Evolutionary conservation across 2,888 invertebrate species (phyloP).

Genomic region (Torymus auratus): DNA sequence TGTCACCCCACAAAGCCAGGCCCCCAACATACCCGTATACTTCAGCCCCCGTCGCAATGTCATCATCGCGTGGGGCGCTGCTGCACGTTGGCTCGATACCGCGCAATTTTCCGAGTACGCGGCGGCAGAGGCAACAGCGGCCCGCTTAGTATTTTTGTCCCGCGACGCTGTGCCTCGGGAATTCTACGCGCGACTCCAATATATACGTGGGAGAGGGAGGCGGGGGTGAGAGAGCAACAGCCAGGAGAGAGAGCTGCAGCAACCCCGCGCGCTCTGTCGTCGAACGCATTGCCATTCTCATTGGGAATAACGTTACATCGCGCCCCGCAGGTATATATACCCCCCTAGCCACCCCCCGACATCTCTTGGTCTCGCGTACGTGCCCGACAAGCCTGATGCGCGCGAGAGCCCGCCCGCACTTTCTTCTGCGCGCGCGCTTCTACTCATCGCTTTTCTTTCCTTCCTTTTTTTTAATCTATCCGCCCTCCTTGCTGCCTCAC

Average conservation of each 20-base stretch:
- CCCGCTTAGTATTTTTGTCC: constrained; percentile 47
- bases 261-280: constrained; percentile 48
- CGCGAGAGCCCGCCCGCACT: not conserved
- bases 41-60: no score
- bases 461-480: not conserved
- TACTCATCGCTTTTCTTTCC: not conserved
- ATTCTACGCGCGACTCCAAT: constrained; percentile 55
- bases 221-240: no score
- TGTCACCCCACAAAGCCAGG: no score
- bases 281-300: constrained; percentile 64
- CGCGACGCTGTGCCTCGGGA: constrained; percentile 39
- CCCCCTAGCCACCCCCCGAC: no score
- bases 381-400: constrained; percentile 61
- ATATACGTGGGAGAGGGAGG: not conserved
- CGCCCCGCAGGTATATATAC: no score
- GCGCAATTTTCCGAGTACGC: no score
- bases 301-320: constrained; percentile 62
- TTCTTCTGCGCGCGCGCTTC: not conserved
- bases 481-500: no score
- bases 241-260: no score
- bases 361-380: constrained; percentile 50
- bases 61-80: no score
- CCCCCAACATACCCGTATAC: no score
- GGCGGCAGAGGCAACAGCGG: not conserved
- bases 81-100: no score